These are phyloP conservation scores for Formica selysi DNA, from an alignment of 1,140 invertebrate genomes.

Conservation along the genomic window DNA sequence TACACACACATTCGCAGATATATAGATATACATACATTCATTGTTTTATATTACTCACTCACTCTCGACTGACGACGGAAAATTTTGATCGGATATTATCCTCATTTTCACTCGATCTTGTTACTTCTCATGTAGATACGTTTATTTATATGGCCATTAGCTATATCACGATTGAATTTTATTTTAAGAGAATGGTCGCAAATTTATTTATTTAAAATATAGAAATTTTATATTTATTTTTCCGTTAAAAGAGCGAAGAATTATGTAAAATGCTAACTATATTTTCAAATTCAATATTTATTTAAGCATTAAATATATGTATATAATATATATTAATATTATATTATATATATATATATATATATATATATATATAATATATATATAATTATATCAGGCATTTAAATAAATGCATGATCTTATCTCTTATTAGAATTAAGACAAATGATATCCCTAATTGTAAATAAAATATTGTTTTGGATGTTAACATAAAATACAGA, in stretches of 20 bases:
- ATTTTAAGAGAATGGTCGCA: constrained; percentile 12
- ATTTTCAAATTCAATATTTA: not conserved
- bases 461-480: not conserved
- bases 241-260: not conserved
- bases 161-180: constrained; percentile 1
- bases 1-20: not conserved
- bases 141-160: not conserved
- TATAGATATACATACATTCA: not conserved
- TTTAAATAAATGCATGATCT: not conserved
- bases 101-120: not conserved
- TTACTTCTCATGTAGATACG: constrained; percentile 1
- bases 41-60: not conserved
- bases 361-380: too few species aligned
- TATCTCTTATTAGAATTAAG: not conserved
- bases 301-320: too few species aligned
- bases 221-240: not conserved
- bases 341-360: too few species aligned
- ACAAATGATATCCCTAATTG: not conserved
- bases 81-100: constrained; percentile 32
- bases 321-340: too few species aligned
- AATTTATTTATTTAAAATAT: constrained; percentile 14
- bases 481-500: not conserved
- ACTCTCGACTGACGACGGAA: not conserved
- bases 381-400: not conserved
- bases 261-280: not conserved